These are phyloP conservation scores for Hymenopus coronatus DNA, from an alignment of 2,888 invertebrate genomes.

Conservation along the genomic window DNA sequence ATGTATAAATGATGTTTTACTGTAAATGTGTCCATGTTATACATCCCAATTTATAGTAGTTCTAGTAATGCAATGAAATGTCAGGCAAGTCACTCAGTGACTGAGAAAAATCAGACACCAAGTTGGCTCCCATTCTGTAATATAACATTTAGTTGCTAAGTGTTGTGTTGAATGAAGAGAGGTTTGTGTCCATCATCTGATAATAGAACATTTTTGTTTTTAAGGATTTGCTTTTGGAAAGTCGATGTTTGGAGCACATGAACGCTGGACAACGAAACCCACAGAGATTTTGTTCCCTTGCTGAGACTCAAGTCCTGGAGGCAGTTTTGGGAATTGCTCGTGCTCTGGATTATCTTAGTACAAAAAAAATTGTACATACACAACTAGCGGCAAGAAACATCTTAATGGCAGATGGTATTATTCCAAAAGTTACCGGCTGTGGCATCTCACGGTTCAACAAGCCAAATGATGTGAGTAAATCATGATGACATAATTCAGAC, in stretches of 20 bases:
- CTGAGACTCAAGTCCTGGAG: slow-evolving; percentile 62
- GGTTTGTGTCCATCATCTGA: neutral
- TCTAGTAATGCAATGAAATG: too few relatives aligned
- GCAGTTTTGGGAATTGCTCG: slow-evolving; percentile 65
- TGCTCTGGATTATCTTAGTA: slow-evolving; percentile 68
- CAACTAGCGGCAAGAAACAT: slow-evolving; percentile 71
- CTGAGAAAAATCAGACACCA: too few relatives aligned
- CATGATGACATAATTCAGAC: neutral
- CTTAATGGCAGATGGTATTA: slow-evolving; percentile 60
- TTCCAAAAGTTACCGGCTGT: slow-evolving; percentile 72
- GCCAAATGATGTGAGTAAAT: neutral
- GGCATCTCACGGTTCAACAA: slow-evolving; percentile 67
- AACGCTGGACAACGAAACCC: slow-evolving; percentile 40
- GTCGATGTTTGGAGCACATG: slow-evolving; percentile 53
- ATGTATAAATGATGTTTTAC: too few relatives aligned
- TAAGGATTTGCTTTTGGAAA: slow-evolving; percentile 58
- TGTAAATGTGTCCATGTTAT: too few relatives aligned
- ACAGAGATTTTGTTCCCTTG: slow-evolving; percentile 50
- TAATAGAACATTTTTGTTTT: neutral
- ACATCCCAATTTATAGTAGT: too few relatives aligned
- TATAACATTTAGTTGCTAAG: too few relatives aligned
- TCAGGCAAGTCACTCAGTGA: too few relatives aligned
- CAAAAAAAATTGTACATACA: slow-evolving; percentile 56
- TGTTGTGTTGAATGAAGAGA: too few relatives aligned
- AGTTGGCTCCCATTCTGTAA: too few relatives aligned